phyloP scores from a whole-genome alignment of 2,797 vertebrate species.

The Psittacula derbiana region DNA sequence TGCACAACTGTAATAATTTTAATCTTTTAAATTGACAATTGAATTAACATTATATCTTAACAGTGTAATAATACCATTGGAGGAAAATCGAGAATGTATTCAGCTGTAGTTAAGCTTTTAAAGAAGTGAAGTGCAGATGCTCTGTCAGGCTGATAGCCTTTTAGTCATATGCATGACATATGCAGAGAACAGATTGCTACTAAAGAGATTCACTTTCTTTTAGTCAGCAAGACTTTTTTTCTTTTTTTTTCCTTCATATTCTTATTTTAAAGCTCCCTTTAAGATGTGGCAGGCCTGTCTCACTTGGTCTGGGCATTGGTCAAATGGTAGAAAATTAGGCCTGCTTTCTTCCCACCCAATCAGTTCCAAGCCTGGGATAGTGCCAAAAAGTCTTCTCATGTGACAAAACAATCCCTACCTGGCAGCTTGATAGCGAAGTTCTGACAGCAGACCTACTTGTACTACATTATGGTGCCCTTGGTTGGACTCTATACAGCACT shows the following conservation, averaged over 20 bases:
- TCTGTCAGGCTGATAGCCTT: neutral
- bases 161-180: neutral
- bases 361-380: neutral
- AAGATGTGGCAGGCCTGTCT: neutral
- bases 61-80: neutral
- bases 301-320: neutral
- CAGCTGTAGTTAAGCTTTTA: neutral
- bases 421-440: neutral
- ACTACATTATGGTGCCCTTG: accelerated
- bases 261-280: neutral
- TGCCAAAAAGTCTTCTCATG: neutral
- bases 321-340: neutral
- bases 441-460: neutral
- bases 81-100: neutral
- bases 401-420: neutral
- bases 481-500: neutral
- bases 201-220: neutral
- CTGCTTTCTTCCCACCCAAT: neutral
- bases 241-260: neutral
- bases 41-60: neutral
- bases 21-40: neutral
- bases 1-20: neutral
- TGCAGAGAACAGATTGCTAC: neutral
- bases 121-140: neutral
- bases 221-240: neutral